Evolutionary conservation across 2,888 invertebrate genomes (phyloP).

Genomic region (Cabera pusaria): DNA sequence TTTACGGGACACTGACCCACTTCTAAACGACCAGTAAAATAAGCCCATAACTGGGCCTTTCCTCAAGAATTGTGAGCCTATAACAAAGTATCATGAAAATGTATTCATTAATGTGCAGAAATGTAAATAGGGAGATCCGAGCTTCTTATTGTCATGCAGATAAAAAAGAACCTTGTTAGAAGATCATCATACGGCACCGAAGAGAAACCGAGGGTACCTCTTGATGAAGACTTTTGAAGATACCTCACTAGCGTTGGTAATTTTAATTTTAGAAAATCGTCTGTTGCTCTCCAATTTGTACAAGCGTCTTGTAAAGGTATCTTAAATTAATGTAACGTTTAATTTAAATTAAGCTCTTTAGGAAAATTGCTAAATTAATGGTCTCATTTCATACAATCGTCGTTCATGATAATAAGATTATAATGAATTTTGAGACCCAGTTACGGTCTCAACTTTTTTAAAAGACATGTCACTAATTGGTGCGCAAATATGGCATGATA

Average conservation of each 20-base stretch:
- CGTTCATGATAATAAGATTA: too few species aligned
- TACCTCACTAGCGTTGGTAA: constrained; percentile 11
- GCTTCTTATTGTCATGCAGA: constrained; percentile 19
- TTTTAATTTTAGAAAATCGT: constrained; percentile 11
- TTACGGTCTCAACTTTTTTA: too few species aligned
- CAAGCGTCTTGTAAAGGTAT: constrained; percentile 7
- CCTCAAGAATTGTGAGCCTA: constrained; percentile 46
- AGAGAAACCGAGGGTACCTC: constrained; percentile 6
- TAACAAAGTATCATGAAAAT: constrained; percentile 34
- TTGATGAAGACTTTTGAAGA: constrained; percentile 5
- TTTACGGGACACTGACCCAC: constrained; percentile 77
- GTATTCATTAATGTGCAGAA: constrained; percentile 19
- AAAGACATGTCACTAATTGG: too few species aligned
- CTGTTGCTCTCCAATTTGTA: constrained; percentile 12
- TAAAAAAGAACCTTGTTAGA: constrained; percentile 15
- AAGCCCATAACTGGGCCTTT: constrained; percentile 51
- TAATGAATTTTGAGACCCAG: too few species aligned
- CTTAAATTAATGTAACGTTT: constrained; percentile 8
- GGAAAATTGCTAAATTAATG: constrained; percentile 9
- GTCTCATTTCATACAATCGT: neutral
- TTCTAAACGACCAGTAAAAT: constrained; percentile 62
- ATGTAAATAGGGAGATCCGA: constrained; percentile 14
- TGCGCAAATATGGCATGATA: too few species aligned
- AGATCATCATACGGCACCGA: constrained; percentile 5
- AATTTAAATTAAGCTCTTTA: constrained; percentile 9